Percentiles rank a stretch among this genome's conserved stretches.
Conservation (phyloP, 2,797 vertebrate genomes). For the Lagodon rhomboides region DNA sequence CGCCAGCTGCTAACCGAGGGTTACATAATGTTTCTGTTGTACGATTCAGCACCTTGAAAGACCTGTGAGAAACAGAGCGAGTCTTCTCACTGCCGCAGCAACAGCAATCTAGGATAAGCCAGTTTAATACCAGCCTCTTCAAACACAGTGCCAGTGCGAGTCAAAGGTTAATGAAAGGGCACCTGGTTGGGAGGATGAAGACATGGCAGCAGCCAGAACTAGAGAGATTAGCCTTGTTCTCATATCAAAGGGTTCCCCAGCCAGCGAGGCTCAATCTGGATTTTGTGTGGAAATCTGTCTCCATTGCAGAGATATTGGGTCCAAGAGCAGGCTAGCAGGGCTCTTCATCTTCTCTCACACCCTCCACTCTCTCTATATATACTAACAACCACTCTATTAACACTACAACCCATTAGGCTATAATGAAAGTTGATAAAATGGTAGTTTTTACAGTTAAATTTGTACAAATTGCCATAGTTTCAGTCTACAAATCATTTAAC, state of each 20-base stretch:
- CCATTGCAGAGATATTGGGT: constrained; percentile 71
- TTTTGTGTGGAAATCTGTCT: constrained; percentile 85
- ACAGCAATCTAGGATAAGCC: constrained; percentile 84
- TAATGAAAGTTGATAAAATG: constrained; percentile 36
- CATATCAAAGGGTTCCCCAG: constrained; percentile 88
- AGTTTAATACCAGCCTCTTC: constrained; percentile 85
- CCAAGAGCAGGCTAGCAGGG: constrained; percentile 55
- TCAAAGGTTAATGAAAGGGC: constrained; percentile 91
- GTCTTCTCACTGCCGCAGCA: constrained; percentile 58
- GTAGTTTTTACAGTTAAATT: constrained; percentile 1
- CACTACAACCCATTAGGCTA: constrained; percentile 14
- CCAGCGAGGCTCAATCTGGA: constrained; percentile 80
- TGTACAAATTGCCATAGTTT: constrained; percentile 5
- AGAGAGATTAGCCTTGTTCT: constrained; percentile 86
- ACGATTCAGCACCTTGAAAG: constrained; percentile 73
- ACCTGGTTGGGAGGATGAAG: constrained; percentile 87
- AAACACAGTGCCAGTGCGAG: constrained; percentile 84
- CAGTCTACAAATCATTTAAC: neutral
- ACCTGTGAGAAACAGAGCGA: constrained; percentile 82
- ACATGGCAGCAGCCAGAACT: constrained; percentile 83
- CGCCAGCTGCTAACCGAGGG: constrained; percentile 50
- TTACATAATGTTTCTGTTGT: constrained; percentile 74
- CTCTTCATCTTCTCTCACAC: constrained; percentile 73
- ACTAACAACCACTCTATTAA: constrained; percentile 33
- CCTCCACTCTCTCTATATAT: constrained; percentile 32